Base-by-base conservation (phyloP, 2,888 invertebrate species). In the Tetanocera ferruginea region DNA sequence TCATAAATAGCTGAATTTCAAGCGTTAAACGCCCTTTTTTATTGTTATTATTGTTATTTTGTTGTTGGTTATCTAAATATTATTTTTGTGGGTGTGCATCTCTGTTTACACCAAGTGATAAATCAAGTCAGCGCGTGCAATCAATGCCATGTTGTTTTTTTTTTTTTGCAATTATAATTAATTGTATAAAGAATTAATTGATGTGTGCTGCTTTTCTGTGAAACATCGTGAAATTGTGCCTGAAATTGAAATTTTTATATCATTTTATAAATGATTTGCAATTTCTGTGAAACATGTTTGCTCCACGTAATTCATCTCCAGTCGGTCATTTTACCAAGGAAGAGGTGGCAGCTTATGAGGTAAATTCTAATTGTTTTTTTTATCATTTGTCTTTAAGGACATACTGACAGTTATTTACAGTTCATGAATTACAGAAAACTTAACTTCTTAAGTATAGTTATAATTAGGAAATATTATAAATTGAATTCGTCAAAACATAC, bases 331-430 rank as follows among this genome's bases (percentile, higher is more conserved):
- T 87, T 80, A 86, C 87, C 83, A 87, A 86, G 79, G 90, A 90
- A 84, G 90, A 90, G 84, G 80, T 89, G 77, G 90, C 90, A 78
- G 89, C 90, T 81, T 88, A 90, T 86, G 89, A 90, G 90, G 90
- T 90, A 88, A 85, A 82, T 57, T 70, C n/a, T 55, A 19, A 57
- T 23, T 19, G 19, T 52, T 0, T 9, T 14, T 52, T 52, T n/a
- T n/a, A n/a, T n/a, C n/a, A n/a, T n/a, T n/a, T n/a, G n/a, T n/a
- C n/a, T n/a, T n/a, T n/a, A n/a, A n/a, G n/a, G n/a, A n/a, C n/a
- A n/a, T n/a, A n/a, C n/a, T n/a, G n/a, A n/a, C 14, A 0, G 57
- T 60, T 1, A 6, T 60, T 60, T 9, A 1, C 28, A 2, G 14
- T n/a, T 9, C 28, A 25, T 23, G 28, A 62, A 3, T 23, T 25